Evolutionary conservation across 2,113 vertebrate species (phyloP), one percentile per base, ranked within the genome.

Genomic region (Neofelis nebulosa): DNA sequence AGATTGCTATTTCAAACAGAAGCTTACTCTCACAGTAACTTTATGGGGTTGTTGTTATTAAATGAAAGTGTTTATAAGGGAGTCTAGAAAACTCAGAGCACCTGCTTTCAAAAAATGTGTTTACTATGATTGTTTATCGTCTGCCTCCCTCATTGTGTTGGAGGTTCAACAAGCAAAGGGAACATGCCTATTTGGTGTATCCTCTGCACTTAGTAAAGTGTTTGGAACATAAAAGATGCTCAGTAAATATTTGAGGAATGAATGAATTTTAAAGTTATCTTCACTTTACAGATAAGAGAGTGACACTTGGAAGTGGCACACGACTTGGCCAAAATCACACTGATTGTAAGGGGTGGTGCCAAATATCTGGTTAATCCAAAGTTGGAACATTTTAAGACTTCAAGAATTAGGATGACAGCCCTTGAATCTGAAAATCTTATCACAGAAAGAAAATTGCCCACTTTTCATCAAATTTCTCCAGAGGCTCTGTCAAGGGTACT

Each of bases 1-100:
- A 73, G 71, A 38, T 89, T 57, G 25, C 31, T 61, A 73, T 48
- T 94, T 88, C 71, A 76, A 88, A 96, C 25, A 61, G 65, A 80
- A 48, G 41, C 79, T 92, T 92, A 95, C 16, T 91, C 48, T 88
- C 88, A 85, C 85, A 92, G 88, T 86, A 86, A 89, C 21, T 48
- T 63, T 41, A 79, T 27, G 31, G 15, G 5, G 18, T 38, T 82
- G 36, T 36, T 95, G 57, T 27, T 91, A 61, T 45, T 94, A 83
- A 85, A 89, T 81, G 12, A 73, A 83, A 66, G 76, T 86, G 55
- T 79, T 89, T 21, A 57, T 15, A 29, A 95, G 74, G 73, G 19
- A 81, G 45, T 14, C 19, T 11, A 31, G 21, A 81, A 83, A 29
- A 87, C 0, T 83, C 55, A 83, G 93, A 71, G 33, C 79, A 63